Evolutionary conservation across 1,140 invertebrate species (phyloP), one percentile per base, ranked within the genome.

Genomic region (Pseudoatta argentina): DNA sequence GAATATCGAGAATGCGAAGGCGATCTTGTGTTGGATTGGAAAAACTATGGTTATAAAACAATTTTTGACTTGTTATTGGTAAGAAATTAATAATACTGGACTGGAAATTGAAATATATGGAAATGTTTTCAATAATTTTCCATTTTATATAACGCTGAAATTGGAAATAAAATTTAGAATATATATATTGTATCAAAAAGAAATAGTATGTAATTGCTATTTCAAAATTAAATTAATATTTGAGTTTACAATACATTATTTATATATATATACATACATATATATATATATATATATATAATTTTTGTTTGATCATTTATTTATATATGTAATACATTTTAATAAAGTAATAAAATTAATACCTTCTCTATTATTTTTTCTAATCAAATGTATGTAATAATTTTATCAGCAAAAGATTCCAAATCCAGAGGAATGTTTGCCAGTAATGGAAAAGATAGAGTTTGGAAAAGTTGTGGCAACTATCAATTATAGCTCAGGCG

Each of bases 1-100:
- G 94, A 96, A 24, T 97, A 97, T 92, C 93, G 95, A 94, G 93
- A 95, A 2, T 97, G 96, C 90, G 95, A 96, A 67, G 97, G 97
- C 2, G 95, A 97, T 93, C 79, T 89, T 27, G 75, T 96, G 12
- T 93, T 96, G 5, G 96, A 96, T 90, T 97, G 97, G 97, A 97
- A 96, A 86, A 92, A 95, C 21, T 95, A 94, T 86, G 97, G 97
- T 39, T 97, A 96, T 89, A 95, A 93, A 79, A 96, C 93, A 39
- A 92, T 97, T 79, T 94, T 97, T 14, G 93, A 96, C 87, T 75
- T 97, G 34, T 93, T 97, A 75, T 95, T 96, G 94, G 96, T 96
- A 95, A 72, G 82, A 39, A 39, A 39, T 39, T 39, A 39, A 39
- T 39, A 39, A 8, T 39, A 39, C 7, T 39, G 34, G 7, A 24